Base-by-base conservation (phyloP, 2,888 invertebrate species). In the Eristalinus aeneus region DNA sequence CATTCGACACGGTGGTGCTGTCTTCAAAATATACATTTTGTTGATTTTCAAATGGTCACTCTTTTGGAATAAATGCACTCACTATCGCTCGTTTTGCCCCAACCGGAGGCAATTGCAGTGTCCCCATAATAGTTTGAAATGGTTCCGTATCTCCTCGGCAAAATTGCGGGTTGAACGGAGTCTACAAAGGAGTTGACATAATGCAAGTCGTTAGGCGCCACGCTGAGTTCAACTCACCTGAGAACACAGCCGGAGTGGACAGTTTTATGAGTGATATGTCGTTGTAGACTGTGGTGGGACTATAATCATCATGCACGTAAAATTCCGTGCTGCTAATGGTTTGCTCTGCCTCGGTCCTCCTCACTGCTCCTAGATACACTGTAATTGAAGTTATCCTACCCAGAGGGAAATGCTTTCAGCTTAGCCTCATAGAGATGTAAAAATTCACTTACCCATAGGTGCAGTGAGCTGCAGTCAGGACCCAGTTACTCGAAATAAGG, bases 401-500 rank as follows among this genome's bases (percentile, higher is more conserved):
- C 27, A 27, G 0, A 3, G 6, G 5, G 31, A 6, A 5, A 12
- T 11, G 1, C 8, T 16, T 2, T 32, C 22, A 16, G 11, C 1
- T 22, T 2, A 16, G 9, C 46, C n/a, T n/a, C n/a, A n/a, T n/a
- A n/a, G n/a, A n/a, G n/a, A n/a, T n/a, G n/a, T n/a, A n/a, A n/a
- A n/a, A n/a, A n/a, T n/a, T n/a, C 5, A 88, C 86, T 63, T 83
- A 88, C 88, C 89, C 88, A 11, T 88, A 88, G 23, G 91, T 72
- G 82, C 91, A 91, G 84, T 91, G 92, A 85, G 92, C 91, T 61
- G 91, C 91, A 34, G 91, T 91, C 80, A 91, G 60, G 9, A 91
- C 88, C 89, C 90, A 91, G 67, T 88, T 78, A n/a, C 77, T 23
- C 6, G 87, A 85, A 73, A 92, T 89, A 69, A 92, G 75, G 34